Conservation (phyloP, 1,140 invertebrate species). For the Drosophila quadrilineata region DNA sequence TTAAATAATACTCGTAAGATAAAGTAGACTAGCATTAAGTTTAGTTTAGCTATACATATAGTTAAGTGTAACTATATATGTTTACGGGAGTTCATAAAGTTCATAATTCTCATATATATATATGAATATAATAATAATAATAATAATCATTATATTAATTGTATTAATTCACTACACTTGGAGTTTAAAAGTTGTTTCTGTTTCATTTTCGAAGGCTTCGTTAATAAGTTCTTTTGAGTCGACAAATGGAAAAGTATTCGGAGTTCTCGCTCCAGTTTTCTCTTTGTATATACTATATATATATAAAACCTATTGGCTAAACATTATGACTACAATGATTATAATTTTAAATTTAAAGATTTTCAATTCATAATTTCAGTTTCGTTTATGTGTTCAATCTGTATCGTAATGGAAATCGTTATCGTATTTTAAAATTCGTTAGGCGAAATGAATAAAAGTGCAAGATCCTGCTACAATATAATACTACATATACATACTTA, state of each 20-base stretch:
- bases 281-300: slow-evolving; percentile 2
- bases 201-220: slow-evolving; percentile 73
- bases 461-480: slow-evolving; percentile 52
- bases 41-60: slow-evolving; percentile 9
- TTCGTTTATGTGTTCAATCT: slow-evolving; percentile 4
- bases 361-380: slow-evolving; percentile 19
- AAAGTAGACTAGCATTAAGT: slow-evolving; percentile 69
- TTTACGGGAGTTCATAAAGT: slow-evolving; percentile 24
- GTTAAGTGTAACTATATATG: slow-evolving; percentile 62
- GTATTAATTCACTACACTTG: slow-evolving; percentile 67
- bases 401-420: slow-evolving; percentile 3
- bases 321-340: slow-evolving; percentile 27
- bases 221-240: slow-evolving; percentile 81
- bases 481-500: slow-evolving; percentile 1
- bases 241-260: slow-evolving; percentile 73
- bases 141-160: slow-evolving; percentile 40
- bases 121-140: slow-evolving; percentile 27
- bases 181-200: slow-evolving; percentile 62
- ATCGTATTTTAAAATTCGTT: slow-evolving; percentile 64
- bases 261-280: slow-evolving; percentile 43
- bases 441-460: slow-evolving; percentile 70
- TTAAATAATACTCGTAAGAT: slow-evolving; percentile 45
- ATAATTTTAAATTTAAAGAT: slow-evolving; percentile 29
- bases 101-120: slow-evolving; percentile 16
- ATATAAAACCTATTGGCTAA: slow-evolving; percentile 25